Evolutionary conservation across 2,113 vertebrate genomes (phyloP), one percentile per base, ranked within the genome.

Genomic region (Grus americana): DNA sequence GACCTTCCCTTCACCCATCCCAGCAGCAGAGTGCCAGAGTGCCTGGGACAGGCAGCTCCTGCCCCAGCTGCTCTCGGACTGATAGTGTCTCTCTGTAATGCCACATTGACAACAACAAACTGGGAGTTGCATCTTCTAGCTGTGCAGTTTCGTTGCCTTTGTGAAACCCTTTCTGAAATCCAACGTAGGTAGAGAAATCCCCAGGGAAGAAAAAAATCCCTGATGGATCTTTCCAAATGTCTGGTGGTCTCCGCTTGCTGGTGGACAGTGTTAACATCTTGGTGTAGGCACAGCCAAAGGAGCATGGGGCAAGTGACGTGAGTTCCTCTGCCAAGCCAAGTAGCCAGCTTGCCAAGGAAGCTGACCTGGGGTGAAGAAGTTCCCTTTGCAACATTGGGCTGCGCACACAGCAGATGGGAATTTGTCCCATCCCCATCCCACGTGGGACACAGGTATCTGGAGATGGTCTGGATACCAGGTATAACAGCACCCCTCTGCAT

Each of bases 181-280:
- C 42, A 47, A 11, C 26, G 29, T 0, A 47, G 36, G 22, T 23
- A 68, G 58, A 86, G 44, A 75, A 86, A 46, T 32, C 16, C 19
- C 15, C 5, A 5, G 21, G 15, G 57, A 71, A 62, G 9, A 11
- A 75, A 71, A 70, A 36, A 26, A 52, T 0, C 30, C 49, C 47
- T 38, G 59, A 42, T 2, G 44, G 11, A 24, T 19, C 62, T 62
- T 86, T 44, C 52, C 27, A 44, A 55, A n/a, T 26, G 24, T 49
- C 34, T 18, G 38, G 15, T 57, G 19, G 20, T 38, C 68, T 85
- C 46, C 0, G 2, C 50, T 85, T 0, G 0, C 47, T 32, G 42
- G 3, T 0, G 2, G 36, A 29, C 13, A n/a, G 29, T 0, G 0
- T 13, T 22, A 17, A 36, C 12, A 3, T 23, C 27, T 22, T 5